Conservation (phyloP, 2,797 vertebrate genomes). For the Selene dorsalis region DNA sequence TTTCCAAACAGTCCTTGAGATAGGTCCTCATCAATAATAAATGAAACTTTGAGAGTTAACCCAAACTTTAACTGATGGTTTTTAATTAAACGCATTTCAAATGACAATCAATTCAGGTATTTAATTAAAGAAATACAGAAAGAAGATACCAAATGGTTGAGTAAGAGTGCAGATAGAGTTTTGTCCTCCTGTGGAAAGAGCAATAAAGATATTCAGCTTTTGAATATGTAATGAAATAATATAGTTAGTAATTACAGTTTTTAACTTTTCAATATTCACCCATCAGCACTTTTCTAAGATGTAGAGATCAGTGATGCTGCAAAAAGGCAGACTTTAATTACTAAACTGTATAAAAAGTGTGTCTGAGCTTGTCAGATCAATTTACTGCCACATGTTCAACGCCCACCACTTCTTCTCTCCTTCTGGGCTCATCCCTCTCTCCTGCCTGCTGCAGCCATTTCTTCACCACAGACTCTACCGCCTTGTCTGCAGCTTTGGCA, state of each 20-base stretch:
- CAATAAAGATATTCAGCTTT: background rate
- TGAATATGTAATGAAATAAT: background rate
- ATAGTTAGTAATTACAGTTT: background rate
- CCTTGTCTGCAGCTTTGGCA: slow-evolving; percentile 10
- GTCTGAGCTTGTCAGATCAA: background rate
- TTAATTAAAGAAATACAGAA: background rate
- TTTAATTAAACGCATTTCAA: background rate
- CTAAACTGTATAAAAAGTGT: background rate
- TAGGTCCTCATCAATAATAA: background rate
- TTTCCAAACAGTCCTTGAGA: too few species aligned
- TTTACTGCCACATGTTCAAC: background rate
- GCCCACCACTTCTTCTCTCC: background rate
- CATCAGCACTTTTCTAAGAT: background rate
- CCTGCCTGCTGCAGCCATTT: slow-evolving; percentile 10
- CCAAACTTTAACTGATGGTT: background rate
- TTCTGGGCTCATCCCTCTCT: slow-evolving; percentile 5
- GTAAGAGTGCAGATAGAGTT: background rate
- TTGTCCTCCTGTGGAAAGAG: background rate
- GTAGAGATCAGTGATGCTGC: background rate
- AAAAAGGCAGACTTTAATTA: background rate
- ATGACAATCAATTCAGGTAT: background rate
- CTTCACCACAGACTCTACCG: slow-evolving; percentile 3
- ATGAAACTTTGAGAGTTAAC: background rate
- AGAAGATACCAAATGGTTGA: background rate
- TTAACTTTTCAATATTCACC: background rate